Evolutionary conservation across 2,888 invertebrate species (phyloP).

Genomic region (Falcaria lacertinaria): DNA sequence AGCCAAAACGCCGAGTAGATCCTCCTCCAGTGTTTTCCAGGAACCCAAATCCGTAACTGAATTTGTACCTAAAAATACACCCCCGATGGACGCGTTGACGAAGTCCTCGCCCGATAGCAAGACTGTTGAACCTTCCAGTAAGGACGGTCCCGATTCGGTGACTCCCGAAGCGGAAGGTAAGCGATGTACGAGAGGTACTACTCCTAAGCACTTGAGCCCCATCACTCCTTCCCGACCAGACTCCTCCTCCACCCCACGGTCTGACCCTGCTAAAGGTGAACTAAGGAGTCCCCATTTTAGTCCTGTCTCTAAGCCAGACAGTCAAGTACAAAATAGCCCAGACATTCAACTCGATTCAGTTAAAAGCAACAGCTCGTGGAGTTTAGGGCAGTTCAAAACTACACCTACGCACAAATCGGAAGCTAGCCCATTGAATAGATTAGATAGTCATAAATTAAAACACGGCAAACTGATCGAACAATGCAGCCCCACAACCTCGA

Average conservation of each 20-base stretch:
- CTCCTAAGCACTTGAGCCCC: conserved; percentile 62
- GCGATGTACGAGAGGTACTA: conserved; percentile 39
- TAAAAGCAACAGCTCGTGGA: conserved; percentile 62
- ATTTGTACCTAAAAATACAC: conserved; percentile 33
- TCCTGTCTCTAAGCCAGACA: conserved; percentile 69
- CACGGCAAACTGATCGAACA: conserved; percentile 66
- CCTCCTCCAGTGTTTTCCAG: conserved; percentile 52
- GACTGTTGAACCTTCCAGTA: conserved; percentile 29
- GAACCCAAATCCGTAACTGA: conserved; percentile 63
- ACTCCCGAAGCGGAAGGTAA: conserved; percentile 39
- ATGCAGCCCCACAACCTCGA: conserved; percentile 70
- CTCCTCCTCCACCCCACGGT: conserved; percentile 67
- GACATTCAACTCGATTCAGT: conserved; percentile 55
- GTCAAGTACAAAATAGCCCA: conserved; percentile 69
- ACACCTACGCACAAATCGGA: conserved; percentile 70
- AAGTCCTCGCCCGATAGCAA: conserved; percentile 54
- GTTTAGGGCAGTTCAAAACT: conserved; percentile 63
- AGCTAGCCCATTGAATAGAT: conserved; percentile 67
- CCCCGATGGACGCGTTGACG: conserved; percentile 25
- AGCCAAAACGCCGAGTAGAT: conserved; percentile 41
- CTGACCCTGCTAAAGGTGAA: conserved; percentile 54
- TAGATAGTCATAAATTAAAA: conserved; percentile 66
- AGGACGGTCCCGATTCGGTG: conserved; percentile 13
- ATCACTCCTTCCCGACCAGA: conserved; percentile 62
- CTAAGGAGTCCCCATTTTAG: conserved; percentile 66